Conservation (phyloP, 35 echinoderm and acorn worm genomes). For the Hemicentrotus pulcherrimus region DNA sequence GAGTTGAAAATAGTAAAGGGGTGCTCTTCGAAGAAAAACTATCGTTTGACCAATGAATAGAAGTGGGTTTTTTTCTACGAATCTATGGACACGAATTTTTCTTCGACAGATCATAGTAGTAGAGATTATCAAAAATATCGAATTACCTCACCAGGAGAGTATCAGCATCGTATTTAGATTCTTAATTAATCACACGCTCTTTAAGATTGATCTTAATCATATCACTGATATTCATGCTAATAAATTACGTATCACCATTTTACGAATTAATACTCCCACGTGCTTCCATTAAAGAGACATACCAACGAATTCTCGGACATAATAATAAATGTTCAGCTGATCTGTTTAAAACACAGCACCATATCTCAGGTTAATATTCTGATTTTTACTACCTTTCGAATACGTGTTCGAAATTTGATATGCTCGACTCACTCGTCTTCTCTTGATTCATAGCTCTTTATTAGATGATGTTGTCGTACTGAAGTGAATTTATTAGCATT, state of each 20-base stretch:
- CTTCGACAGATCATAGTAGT: too few species aligned
- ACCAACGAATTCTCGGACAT: not conserved
- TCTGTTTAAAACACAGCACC: not conserved
- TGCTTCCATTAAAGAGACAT: not conserved
- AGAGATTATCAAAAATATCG: too few species aligned
- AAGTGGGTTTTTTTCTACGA: too few species aligned
- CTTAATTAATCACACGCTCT: too few species aligned
- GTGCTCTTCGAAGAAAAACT: too few species aligned
- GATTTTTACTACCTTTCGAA: not conserved
- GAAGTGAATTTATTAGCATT: not conserved
- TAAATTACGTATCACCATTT: not conserved
- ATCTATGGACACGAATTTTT: too few species aligned
- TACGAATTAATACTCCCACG: too few species aligned
- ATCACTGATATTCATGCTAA: not conserved
- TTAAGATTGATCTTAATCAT: too few species aligned
- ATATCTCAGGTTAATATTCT: not conserved
- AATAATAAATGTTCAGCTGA: not conserved
- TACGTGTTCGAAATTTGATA: not conserved
- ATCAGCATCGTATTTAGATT: too few species aligned
- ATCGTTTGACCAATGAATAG: too few species aligned
- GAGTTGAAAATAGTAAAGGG: too few species aligned
- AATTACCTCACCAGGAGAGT: too few species aligned
- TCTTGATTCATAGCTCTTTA: not conserved
- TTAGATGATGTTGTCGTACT: not conserved
- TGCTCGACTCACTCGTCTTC: conserved; percentile 7